Evolutionary conservation across 2,888 invertebrate species (phyloP).

Genomic region (Notodonta dromedarius): DNA sequence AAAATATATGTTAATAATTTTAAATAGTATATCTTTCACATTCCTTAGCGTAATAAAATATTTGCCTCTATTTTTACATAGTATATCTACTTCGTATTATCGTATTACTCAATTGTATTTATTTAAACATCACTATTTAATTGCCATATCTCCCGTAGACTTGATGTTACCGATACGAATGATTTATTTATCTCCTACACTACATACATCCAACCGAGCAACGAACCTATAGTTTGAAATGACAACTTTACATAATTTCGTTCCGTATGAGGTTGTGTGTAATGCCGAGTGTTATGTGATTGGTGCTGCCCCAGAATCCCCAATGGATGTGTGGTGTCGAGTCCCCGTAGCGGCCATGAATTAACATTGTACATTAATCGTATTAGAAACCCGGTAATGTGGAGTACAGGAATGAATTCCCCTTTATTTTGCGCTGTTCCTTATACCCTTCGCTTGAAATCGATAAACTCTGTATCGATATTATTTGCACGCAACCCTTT

Average conservation of each 20-base stretch:
- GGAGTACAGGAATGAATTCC: constrained; percentile 57
- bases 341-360: constrained; percentile 64
- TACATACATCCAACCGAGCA: background rate
- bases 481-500: constrained; percentile 58
- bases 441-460: constrained; percentile 59
- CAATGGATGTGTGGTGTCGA: constrained; percentile 74
- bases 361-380: constrained; percentile 59
- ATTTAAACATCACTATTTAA: background rate
- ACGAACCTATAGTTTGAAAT: background rate
- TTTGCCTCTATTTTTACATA: background rate
- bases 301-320: constrained; percentile 81
- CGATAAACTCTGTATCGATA: constrained; percentile 33
- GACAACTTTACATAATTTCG: constrained; percentile 1
- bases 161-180: constrained; percentile 22
- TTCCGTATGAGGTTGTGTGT: constrained; percentile 77
- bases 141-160: constrained; percentile 24
- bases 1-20: too few relatives aligned
- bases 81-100: background rate
- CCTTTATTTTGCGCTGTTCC: constrained; percentile 62
- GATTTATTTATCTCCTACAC: constrained; percentile 10
- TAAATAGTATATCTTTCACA: too few relatives aligned
- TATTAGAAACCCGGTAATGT: constrained; percentile 64
- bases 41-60: background rate
- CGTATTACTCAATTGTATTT: background rate
- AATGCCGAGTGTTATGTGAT: constrained; percentile 74